Evolutionary conservation across 2,797 vertebrate genomes (phyloP).

Genomic region (Myiotriccus ornatus): DNA sequence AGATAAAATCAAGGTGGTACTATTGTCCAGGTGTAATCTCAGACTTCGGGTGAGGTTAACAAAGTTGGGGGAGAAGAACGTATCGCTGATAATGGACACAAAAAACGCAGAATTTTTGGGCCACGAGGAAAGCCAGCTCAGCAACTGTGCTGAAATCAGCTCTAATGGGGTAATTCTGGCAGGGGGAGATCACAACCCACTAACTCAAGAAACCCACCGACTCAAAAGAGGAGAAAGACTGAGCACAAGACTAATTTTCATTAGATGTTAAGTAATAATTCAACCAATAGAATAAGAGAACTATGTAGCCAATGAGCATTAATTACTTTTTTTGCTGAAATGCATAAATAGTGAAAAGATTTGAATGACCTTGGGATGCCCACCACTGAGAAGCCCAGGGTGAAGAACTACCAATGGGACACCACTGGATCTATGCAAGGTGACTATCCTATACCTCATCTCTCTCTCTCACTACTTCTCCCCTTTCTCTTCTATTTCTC

Average conservation of each 20-base stretch:
- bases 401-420: neutral
- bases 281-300: neutral
- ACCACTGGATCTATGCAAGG: accelerated
- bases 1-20: neutral
- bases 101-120: neutral
- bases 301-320: neutral
- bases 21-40: neutral
- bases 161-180: neutral
- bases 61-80: neutral
- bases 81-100: neutral
- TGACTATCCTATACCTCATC: neutral
- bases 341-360: neutral
- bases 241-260: neutral
- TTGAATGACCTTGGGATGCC: neutral
- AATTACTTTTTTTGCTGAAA: neutral
- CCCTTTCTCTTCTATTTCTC: neutral
- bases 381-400: neutral
- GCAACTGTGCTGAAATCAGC: neutral
- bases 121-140: neutral
- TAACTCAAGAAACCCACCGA: accelerated
- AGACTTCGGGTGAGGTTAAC: neutral
- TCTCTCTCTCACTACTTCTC: neutral
- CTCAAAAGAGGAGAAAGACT: neutral
- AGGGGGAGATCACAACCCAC: neutral
- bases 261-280: neutral